phyloP scores from a whole-genome alignment of 2,888 invertebrate genomes.

The Tinea trinotella region DNA sequence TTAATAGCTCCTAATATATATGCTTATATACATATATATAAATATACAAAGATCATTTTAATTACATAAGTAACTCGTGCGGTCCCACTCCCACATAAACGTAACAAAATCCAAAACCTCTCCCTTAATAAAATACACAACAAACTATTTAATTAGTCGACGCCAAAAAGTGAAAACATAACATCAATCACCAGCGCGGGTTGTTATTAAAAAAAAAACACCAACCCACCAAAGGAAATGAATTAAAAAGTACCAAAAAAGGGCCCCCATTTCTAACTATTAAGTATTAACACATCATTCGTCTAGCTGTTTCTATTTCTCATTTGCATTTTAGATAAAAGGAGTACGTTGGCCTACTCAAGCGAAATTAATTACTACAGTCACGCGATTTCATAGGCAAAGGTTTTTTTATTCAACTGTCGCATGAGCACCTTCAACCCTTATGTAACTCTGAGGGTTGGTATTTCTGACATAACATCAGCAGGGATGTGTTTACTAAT shows the following conservation, averaged over 20 bases:
- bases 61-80: no score
- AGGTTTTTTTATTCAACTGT: neutral
- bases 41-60: no score
- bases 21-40: no score
- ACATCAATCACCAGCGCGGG: slow-evolving; percentile 43
- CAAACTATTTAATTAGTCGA: slow-evolving; percentile 42
- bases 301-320: slow-evolving; percentile 20
- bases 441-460: neutral
- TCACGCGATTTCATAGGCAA: slow-evolving; percentile 35
- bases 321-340: slow-evolving; percentile 32
- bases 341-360: slow-evolving; percentile 28
- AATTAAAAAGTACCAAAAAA: neutral
- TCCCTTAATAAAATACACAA: slow-evolving; percentile 16
- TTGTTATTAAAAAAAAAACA: slow-evolving; percentile 20
- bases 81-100: no score
- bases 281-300: slow-evolving; percentile 29
- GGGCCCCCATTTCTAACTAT: slow-evolving; percentile 1
- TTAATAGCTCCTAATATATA: no score
- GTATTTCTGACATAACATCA: no score
- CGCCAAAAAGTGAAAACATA: slow-evolving; percentile 42
- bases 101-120: neutral
- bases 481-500: no score
- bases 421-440: neutral
- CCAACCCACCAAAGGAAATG: neutral
- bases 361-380: slow-evolving; percentile 43